Base-by-base conservation (phyloP, 2,797 vertebrate genomes). In the Fundulus diaphanus region DNA sequence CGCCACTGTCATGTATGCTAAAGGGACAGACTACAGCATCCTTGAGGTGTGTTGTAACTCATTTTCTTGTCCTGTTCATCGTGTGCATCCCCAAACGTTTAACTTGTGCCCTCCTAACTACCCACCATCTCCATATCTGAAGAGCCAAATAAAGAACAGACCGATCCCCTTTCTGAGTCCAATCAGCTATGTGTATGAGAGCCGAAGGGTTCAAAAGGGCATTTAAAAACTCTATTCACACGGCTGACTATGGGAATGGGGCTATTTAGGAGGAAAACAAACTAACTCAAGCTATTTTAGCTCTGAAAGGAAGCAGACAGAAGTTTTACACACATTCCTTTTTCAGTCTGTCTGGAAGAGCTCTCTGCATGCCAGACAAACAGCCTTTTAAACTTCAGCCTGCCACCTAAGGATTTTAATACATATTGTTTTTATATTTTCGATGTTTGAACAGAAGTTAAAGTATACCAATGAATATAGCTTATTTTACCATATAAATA, bases 1-100 rank as follows among this genome's bases (percentile, higher is more conserved):
- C 3, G 97, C 98, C 0, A 96, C 98, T 1, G 94, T 99, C 74
- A 99, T 99, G 98, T 99, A 98, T 0, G 97, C 98, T 16, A 96
- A 97, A 81, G 98, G 97, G 72, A 99, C 98, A 0, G 98, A 99
- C 93, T 99, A 99, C 88, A 99, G 98, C 92, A 98, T 99, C 90
- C 94, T 99, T 1, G 98, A 99, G 97, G 98, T 99, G 72, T 66
- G 72, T 44, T 74, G 44, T 37, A 7, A 46, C 40, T 59, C 35
- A 16, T 40, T 65, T 13, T 65, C 11, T 40, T 18, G 22, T n/a
- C 5, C n/a, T 7, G 13, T 15, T 42, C n/a, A 42, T 20, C 48
- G 20, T 48, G 12, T 48, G 46, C 11, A 48, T 49, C 48, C 20
- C 44, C 40, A 16, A 13, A 27, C 11, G 27, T 29, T 27, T n/a